These are phyloP conservation scores for Gadopsis marmoratus DNA, from an alignment of 2,797 vertebrate species.

Conservation along the genomic window DNA sequence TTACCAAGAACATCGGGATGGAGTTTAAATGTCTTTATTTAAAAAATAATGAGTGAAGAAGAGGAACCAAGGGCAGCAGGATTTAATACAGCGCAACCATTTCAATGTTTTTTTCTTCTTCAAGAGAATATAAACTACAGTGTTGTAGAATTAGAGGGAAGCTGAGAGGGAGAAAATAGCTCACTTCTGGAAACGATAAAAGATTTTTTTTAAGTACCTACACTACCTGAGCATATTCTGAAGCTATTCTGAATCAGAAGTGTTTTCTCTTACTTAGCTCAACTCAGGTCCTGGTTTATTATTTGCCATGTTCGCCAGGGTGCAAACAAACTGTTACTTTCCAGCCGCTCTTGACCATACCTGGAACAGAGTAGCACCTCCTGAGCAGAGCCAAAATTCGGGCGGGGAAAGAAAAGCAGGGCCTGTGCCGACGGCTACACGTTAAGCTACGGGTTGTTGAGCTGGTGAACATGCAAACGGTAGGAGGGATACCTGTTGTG, in stretches of 20 bases:
- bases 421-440: neutral
- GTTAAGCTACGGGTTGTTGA: no score
- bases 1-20: neutral
- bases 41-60: constrained; percentile 5
- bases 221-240: neutral
- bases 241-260: no score
- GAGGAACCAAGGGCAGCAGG: neutral
- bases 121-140: no score
- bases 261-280: no score
- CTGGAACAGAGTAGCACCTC: neutral
- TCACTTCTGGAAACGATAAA: neutral
- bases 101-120: no score
- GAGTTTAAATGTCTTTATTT: neutral
- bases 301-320: neutral
- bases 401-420: neutral
- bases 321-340: neutral
- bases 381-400: neutral
- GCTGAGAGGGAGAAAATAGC: no score
- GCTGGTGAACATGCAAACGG: no score
- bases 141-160: neutral
- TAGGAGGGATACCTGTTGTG: no score
- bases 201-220: neutral
- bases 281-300: neutral
- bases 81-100: neutral
- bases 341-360: no score